phyloP scores from a whole-genome alignment of 2,797 vertebrate genomes.

The Tympanoctomys barrerae region DNA sequence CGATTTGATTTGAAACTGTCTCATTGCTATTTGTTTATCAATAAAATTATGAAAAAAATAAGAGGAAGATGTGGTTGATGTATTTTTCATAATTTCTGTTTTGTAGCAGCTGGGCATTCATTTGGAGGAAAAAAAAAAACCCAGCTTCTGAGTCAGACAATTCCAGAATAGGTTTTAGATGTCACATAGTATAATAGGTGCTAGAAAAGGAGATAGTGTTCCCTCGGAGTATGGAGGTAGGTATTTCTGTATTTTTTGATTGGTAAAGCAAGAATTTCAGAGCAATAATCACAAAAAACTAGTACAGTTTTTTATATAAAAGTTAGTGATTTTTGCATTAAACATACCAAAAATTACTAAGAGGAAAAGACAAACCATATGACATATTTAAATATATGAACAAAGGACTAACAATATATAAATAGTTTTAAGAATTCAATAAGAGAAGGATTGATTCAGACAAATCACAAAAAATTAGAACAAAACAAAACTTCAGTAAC shows the following conservation, averaged over 20 bases:
- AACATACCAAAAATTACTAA: not conserved
- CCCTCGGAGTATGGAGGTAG: not conserved
- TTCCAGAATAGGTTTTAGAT: not conserved
- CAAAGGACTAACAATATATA: not conserved
- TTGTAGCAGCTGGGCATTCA: not conserved
- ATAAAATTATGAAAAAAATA: no score
- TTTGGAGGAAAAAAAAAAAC: not conserved
- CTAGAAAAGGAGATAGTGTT: not conserved
- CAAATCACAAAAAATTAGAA: not conserved
- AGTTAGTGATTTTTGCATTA: not conserved
- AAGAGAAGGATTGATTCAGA: not conserved
- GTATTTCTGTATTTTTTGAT: not conserved
- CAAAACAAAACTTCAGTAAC: not conserved
- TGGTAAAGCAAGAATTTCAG: not conserved
- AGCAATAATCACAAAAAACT: not conserved
- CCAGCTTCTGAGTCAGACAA: not conserved
- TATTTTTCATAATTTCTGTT: not conserved
- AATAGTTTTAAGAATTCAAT: conserved; percentile 13
- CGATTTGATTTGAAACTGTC: no score
- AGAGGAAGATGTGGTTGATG: not conserved
- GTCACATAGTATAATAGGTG: not conserved
- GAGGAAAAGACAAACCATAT: not conserved
- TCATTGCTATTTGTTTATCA: no score
- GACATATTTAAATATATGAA: not conserved
- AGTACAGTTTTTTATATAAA: not conserved